Conservation (phyloP, 2,113 vertebrate genomes). For the Noctilio leporinus region DNA sequence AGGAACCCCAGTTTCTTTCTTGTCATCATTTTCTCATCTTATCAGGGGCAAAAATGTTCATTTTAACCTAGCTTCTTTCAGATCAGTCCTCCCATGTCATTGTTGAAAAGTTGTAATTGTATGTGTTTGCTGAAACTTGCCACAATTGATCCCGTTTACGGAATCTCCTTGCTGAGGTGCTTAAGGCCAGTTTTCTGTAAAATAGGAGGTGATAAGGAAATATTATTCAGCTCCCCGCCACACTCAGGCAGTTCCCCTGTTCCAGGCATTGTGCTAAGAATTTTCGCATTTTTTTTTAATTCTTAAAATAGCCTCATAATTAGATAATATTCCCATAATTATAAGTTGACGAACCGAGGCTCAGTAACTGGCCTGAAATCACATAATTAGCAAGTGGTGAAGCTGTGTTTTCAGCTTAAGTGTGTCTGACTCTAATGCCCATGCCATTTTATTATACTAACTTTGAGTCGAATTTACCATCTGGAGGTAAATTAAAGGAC, state of each 20-base stretch:
- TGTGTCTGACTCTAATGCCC: constrained; percentile 18
- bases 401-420: constrained; percentile 10
- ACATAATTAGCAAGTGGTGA: constrained; percentile 10
- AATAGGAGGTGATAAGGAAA: background rate
- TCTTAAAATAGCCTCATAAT: constrained; percentile 33
- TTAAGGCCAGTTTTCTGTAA: background rate
- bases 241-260: background rate
- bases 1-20: constrained; percentile 53
- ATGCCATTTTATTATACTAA: constrained; percentile 31
- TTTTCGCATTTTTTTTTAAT: background rate
- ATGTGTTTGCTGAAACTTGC: background rate
- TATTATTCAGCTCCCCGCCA: rapidly evolving
- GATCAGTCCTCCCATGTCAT: background rate
- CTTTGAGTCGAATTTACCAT: constrained; percentile 30
- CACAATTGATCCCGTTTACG: background rate
- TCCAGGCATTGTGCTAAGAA: background rate
- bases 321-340: constrained; percentile 44
- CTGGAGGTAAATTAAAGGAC: constrained; percentile 12
- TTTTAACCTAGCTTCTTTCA: background rate
- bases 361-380: constrained; percentile 20
- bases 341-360: background rate
- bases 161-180: background rate
- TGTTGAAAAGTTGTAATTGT: background rate
- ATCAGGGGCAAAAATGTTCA: constrained; percentile 27
- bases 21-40: constrained; percentile 35